A percentile compares a stretch with the other conserved stretches of the same genome.
Conservation (phyloP, 2,888 invertebrate genomes). For the Standfussiana lucernea region DNA sequence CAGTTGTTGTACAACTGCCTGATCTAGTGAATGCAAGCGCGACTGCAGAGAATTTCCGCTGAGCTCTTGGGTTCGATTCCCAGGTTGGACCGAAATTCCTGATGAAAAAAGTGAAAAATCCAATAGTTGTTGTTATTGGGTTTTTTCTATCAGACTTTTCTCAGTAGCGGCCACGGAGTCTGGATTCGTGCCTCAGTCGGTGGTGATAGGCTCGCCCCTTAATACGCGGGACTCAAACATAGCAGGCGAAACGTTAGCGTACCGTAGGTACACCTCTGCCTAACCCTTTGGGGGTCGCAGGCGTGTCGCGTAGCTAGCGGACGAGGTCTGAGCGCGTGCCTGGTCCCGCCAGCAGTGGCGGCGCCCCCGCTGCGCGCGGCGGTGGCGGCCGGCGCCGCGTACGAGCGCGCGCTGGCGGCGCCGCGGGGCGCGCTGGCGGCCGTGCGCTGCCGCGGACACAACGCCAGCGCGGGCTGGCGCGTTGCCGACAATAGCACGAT, state of each 20-base stretch:
- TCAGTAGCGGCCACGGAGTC: neutral
- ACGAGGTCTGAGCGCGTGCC: neutral
- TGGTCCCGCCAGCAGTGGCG: neutral
- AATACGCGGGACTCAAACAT: neutral
- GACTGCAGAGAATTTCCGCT: neutral
- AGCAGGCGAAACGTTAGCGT: neutral
- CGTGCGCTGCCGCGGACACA: slow-evolving; percentile 15
- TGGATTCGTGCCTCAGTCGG: neutral
- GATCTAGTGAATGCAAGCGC: neutral
- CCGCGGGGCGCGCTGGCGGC: slow-evolving; percentile 1
- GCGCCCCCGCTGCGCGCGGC: neutral
- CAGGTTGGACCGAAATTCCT: neutral
- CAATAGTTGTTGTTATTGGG: neutral
- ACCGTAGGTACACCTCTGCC: neutral
- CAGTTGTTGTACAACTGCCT: too few relatives aligned
- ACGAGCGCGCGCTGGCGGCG: neutral
- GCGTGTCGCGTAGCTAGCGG: neutral
- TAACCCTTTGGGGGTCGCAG: too few relatives aligned
- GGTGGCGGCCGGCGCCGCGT: neutral
- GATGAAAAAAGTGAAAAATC: neutral
- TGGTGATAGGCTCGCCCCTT: neutral
- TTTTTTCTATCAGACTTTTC: neutral
- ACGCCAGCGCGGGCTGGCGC: neutral
- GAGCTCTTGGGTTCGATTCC: neutral
- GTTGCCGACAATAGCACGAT: neutral